Base-by-base conservation (phyloP, 1,140 invertebrate species). In the Cyclargus thomasi region DNA sequence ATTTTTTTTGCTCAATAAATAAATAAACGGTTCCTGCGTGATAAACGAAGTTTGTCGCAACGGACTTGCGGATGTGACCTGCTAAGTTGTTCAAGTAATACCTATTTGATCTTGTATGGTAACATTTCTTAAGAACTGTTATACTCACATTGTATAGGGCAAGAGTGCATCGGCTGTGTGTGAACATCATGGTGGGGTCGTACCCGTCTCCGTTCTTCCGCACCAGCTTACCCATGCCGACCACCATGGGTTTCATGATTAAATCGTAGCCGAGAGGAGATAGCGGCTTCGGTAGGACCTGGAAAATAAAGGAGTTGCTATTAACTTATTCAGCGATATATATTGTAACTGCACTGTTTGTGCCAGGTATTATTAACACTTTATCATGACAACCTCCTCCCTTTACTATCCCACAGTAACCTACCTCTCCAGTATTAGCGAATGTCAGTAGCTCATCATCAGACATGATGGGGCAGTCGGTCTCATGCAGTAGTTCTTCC, bases 401-500 rank as follows among this genome's bases (percentile, higher is more conserved):
- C 39, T 14, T 8, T 11, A 39, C 14, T 3, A 47, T 47, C 39
- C 29, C 0, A 8, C 39, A 8, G 17, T 17, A 14, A 63, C 62
- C 66, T 73, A 95, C 95, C 89, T 96, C 95, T 47, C 94, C 95
- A 57, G 88, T 82, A 71, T 94, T 94, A 1, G 92, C 93, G 65
- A 92, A 91, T 0, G 92, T 92, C 2, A 87, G 76, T 0, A 92
- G 71, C 62, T 92, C 91, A 16, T 92, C 85, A 63, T 92, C 88
- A 14, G 92, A 85, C 78, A 93, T 88, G 10, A 94, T 78, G 0
- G 94, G 85, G 10, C 89, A 85, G 85, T 96, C 95, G 72, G 95
- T 90, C 81, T 97, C 95, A 78, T 95, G 95, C 1, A 92, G 83
- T 10, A 96, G 72, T 75, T 96, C 95, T 72, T 94, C 95, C 67